A percentile compares a stretch with the other conserved stretches of the same genome.
Conservation (phyloP, 2,797 vertebrate genomes). For the Apodemus agrarius region DNA sequence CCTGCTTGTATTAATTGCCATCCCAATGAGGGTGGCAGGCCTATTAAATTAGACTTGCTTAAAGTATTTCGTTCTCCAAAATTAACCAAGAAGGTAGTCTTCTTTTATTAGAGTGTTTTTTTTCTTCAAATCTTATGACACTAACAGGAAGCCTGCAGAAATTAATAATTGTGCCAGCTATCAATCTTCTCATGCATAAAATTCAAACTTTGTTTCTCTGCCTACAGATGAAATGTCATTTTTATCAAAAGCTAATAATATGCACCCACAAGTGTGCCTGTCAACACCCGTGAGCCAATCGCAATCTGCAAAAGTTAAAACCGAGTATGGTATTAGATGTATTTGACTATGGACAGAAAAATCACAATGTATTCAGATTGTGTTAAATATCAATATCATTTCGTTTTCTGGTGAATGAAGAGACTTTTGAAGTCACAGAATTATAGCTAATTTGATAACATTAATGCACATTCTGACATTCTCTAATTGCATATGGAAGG, state of each 20-base stretch:
- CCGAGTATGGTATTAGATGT: constrained; percentile 45
- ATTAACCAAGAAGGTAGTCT: constrained; percentile 35
- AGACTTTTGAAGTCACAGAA: constrained; percentile 14
- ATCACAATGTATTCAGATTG: neutral
- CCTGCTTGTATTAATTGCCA: neutral
- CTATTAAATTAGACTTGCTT: constrained; percentile 47
- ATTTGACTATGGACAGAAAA: constrained; percentile 44
- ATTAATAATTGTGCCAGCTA: constrained; percentile 78
- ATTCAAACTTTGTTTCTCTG: constrained; percentile 76
- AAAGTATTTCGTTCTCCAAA: constrained; percentile 61
- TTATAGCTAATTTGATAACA: constrained; percentile 16
- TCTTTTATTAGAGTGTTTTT: constrained; percentile 71
- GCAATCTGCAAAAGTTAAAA: constrained; percentile 60
- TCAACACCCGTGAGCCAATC: constrained; percentile 72
- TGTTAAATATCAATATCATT: constrained; percentile 33
- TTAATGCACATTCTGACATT: neutral
- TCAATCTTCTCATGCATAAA: constrained; percentile 76
- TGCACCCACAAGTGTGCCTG: constrained; percentile 55
- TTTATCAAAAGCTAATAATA: constrained; percentile 76
- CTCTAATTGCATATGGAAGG: neutral
- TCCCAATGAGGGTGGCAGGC: neutral
- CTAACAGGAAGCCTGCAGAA: constrained; percentile 67
- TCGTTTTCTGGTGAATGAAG: constrained; percentile 2
- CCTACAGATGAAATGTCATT: constrained; percentile 77
- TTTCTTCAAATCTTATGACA: constrained; percentile 70